A percentile compares a stretch with the other conserved stretches of the same genome.
These are phyloP conservation scores for Glossophaga mutica DNA, from an alignment of 2,797 vertebrate species.

Conservation along the genomic window DNA sequence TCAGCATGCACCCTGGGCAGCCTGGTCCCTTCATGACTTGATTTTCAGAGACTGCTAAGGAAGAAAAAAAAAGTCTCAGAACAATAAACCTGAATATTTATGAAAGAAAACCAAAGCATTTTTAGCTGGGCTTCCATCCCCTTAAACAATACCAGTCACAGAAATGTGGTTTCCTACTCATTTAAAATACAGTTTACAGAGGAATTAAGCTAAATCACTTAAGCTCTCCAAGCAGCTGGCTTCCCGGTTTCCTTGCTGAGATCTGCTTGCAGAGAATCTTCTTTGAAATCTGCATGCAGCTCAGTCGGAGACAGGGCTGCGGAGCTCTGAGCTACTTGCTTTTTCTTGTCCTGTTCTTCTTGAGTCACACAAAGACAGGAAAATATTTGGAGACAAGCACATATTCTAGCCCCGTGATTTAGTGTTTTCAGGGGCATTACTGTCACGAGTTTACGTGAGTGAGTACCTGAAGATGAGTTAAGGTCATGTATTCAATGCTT, in stretches of 20 bases:
- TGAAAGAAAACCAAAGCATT: constrained; percentile 57
- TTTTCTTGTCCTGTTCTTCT: constrained; percentile 19
- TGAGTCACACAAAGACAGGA: background rate
- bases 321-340: constrained; percentile 41
- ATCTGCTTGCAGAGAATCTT: constrained; percentile 36
- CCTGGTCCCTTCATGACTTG: background rate
- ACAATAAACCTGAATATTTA: constrained; percentile 55
- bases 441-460: background rate
- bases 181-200: constrained; percentile 73
- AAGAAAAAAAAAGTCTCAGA: background rate
- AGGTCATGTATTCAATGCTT: background rate
- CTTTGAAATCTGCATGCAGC: constrained; percentile 63
- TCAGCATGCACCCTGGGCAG: background rate
- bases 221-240: constrained; percentile 69
- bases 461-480: background rate
- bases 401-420: background rate
- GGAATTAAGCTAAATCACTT: constrained; percentile 71
- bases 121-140: constrained; percentile 35
- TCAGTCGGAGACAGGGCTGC: background rate
- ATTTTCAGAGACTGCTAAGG: background rate
- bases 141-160: constrained; percentile 63
- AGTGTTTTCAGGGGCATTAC: background rate
- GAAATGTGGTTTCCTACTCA: constrained; percentile 70
- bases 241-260: constrained; percentile 56
- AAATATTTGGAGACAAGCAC: background rate